phyloP scores from a whole-genome alignment of 2,888 invertebrate species.

The Drosophila mercatorum region DNA sequence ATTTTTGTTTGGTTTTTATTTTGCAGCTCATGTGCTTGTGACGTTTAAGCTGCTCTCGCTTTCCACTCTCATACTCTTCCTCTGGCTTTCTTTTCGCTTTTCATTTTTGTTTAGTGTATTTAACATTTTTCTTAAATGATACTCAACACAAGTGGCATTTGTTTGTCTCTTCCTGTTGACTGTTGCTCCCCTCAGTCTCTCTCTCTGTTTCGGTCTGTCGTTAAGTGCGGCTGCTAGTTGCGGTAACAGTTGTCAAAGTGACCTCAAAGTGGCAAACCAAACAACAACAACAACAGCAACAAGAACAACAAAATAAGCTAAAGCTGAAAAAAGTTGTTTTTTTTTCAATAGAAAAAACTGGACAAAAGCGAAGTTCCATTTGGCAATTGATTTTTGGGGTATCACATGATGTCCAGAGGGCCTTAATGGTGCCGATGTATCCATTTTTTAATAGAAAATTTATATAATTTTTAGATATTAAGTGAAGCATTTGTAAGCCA shows the following conservation, averaged over 20 bases:
- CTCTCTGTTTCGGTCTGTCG: constrained; percentile 28
- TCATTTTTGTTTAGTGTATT: constrained; percentile 72
- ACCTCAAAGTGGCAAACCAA: constrained; percentile 68
- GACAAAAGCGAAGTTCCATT: constrained; percentile 12
- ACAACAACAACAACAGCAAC: constrained; percentile 48
- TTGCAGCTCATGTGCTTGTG: constrained; percentile 63
- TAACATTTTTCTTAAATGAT: constrained; percentile 80
- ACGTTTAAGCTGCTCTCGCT: constrained; percentile 58
- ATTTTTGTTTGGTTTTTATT: constrained; percentile 64
- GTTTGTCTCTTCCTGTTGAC: constrained; percentile 49
- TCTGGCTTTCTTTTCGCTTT: constrained; percentile 5
- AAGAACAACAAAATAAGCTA: constrained; percentile 33
- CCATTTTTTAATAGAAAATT: no score
- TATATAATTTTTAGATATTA: no score
- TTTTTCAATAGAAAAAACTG: constrained; percentile 9
- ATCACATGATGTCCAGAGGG: not conserved
- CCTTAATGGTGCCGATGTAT: no score
- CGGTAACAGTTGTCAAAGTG: constrained; percentile 77
- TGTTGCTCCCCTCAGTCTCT: not conserved
- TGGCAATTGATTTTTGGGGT: constrained; percentile 1
- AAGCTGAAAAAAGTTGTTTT: not conserved
- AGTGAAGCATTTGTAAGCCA: no score
- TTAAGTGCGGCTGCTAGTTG: constrained; percentile 73
- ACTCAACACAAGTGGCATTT: constrained; percentile 76
- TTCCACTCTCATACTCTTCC: constrained; percentile 5